Percentiles rank a stretch among this genome's conserved stretches.
These are phyloP conservation scores for Ennomos quercinarius DNA, from an alignment of 2,888 invertebrate genomes.

Conservation along the genomic window DNA sequence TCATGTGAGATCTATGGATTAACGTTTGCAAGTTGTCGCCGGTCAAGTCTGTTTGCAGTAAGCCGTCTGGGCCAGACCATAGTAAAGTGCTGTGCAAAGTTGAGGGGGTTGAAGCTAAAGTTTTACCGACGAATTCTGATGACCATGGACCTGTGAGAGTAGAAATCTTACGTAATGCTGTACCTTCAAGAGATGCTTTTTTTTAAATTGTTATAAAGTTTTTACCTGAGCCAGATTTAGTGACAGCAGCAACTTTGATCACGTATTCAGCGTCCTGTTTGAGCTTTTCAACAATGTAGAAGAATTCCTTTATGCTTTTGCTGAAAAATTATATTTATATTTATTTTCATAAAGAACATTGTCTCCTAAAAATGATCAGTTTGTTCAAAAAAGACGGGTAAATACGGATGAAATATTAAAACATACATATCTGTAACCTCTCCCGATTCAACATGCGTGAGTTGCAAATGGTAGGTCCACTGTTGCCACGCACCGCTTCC, in stretches of 20 bases:
- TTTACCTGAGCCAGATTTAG: conserved; percentile 87
- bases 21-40: conserved; percentile 90
- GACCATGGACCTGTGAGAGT: conserved; percentile 89
- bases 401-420: neutral
- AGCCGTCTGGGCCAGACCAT: conserved; percentile 91
- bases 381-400: too few relatives aligned
- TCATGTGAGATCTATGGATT: conserved; percentile 86
- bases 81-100: conserved; percentile 87
- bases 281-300: conserved; percentile 88
- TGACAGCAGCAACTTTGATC: conserved; percentile 92
- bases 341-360: neutral
- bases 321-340: conserved; percentile 51
- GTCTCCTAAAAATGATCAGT: too few relatives aligned
- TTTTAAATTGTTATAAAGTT: neutral
- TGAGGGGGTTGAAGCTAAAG: conserved; percentile 84
- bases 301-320: conserved; percentile 84
- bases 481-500: conserved; percentile 88
- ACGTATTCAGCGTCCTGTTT: conserved; percentile 91
- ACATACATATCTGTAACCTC: conserved; percentile 69
- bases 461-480: conserved; percentile 92
- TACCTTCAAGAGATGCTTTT: neutral
- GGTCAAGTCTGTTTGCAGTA: conserved; percentile 92
- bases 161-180: neutral
- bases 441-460: conserved; percentile 81
- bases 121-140: conserved; percentile 90